A percentile compares a stretch with the other conserved stretches of the same genome.
Evolutionary conservation across 2,888 invertebrate species (phyloP).

Genomic region (Drosophila lutescens): DNA sequence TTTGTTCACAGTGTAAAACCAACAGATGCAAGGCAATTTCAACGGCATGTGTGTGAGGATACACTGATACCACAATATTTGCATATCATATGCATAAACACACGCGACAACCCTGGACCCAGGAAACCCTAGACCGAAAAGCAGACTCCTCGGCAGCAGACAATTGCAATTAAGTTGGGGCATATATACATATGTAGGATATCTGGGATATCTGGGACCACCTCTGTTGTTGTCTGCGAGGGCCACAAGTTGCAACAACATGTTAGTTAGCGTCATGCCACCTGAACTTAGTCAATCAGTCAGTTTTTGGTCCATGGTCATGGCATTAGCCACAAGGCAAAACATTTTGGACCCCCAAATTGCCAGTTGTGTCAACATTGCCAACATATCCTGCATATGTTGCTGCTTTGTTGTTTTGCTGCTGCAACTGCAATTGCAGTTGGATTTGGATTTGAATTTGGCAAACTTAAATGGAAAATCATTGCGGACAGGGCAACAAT

Average conservation of each 20-base stretch:
- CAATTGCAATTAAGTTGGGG: slow-evolving; percentile 73
- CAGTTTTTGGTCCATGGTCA: slow-evolving; percentile 27
- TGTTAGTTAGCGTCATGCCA: slow-evolving; percentile 54
- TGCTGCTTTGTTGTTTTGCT: not conserved
- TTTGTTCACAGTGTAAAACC: slow-evolving; percentile 3
- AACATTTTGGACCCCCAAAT: slow-evolving; percentile 30
- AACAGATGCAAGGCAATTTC: slow-evolving; percentile 60
- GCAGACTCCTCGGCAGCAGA: slow-evolving; percentile 47
- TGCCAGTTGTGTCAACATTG: slow-evolving; percentile 41
- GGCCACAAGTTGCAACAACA: slow-evolving; percentile 37
- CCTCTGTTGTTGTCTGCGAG: slow-evolving; percentile 9
- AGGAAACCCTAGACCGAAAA: slow-evolving; percentile 36
- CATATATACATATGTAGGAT: not conserved
- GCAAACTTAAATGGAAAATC: not conserved
- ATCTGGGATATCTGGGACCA: slow-evolving; percentile 7
- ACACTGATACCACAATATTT: slow-evolving; percentile 76
- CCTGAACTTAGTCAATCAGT: slow-evolving; percentile 74
- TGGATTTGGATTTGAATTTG: not conserved
- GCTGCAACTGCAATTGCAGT: slow-evolving; percentile 5
- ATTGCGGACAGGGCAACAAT: not conserved
- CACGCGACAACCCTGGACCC: slow-evolving; percentile 54
- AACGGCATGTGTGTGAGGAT: slow-evolving; percentile 14
- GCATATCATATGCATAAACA: slow-evolving; percentile 80
- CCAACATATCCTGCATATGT: slow-evolving; percentile 39
- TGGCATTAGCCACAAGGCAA: slow-evolving; percentile 21